Evolutionary conservation across 2,888 invertebrate species (phyloP), one percentile per base, ranked within the genome.

Genomic region (Hypomecis punctinalis): DNA sequence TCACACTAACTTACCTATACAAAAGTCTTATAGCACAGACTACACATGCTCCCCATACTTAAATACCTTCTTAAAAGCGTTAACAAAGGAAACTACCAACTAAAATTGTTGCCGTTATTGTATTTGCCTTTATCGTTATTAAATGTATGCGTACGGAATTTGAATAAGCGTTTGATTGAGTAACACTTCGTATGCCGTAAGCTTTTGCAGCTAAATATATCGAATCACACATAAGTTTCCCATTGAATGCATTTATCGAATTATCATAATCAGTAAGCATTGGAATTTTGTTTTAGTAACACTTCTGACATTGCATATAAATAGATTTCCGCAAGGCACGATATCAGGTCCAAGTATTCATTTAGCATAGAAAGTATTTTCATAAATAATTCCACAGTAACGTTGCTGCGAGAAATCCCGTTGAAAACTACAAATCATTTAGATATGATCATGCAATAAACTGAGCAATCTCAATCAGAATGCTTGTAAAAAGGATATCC

Each of bases 401-500:
- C 11, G 8, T 37, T 51, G n/a, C 45, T 66, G 8, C 39, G 52
- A 70, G 71, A 72, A 75, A 73, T 73, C 72, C 66, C 73, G 66
- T 54, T 56, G 59, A 65, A 61, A 57, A 53, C 45, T 42, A 63
- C 46, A 54, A 70, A 69, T 68, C 71, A 63, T 63, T 64, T 69
- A 74, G 76, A 76, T 81, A 73, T 77, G 62, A 75, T 75, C 74
- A 77, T 73, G 75, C 78, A 78, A 78, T 82, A 76, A 84, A 81
- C 73, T 80, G 84, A 78, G 76, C 81, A 83, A 81, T 84, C 77
- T 77, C 79, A 82, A 84, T 83, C 81, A 80, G 74, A 81, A 82
- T 67, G 78, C 77, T 80, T 78, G 77, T 87, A 84, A 88, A 83
- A 76, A 85, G 88, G 88, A 88, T 86, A 81, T 88, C 87, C 86